Base-by-base conservation (phyloP, 2,113 vertebrate genomes). In the Gasterosteus aculeatus region DNA sequence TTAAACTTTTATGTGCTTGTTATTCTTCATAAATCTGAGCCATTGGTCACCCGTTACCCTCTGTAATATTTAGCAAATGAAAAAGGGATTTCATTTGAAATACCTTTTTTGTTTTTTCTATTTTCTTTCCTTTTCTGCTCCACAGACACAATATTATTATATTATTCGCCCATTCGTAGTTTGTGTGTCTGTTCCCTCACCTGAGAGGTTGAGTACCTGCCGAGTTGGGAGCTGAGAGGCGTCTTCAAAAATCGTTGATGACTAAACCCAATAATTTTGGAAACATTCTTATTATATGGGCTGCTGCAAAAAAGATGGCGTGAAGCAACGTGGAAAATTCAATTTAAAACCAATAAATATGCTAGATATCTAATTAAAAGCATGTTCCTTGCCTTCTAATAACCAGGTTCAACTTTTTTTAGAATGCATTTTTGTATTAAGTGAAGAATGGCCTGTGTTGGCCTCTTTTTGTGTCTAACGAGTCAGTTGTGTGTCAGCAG, bases 391-490 rank as follows among this genome's bases (percentile, higher is more conserved):
- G 11, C 15, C 51, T 53, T 53, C n/a, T 19, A 53, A 11, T 53
- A 53, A 53, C 19, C 49, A 4, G n/a, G 49, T 53, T 53, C 22
- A 26, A 26, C 22, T 1, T 53, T 8, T 53, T n/a, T 53, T 39
- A 47, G 44, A 46, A 15, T 11, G 5, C 46, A 10, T 53, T 53
- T 53, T 6, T 49, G 3, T n/a, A 63, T 54, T 7, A 22, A n/a
- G 15, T 19, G 22, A 8, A 41, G 5, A 47, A 12, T 18, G 44
- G 0, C 2, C 0, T 18, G 8, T 57, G 33, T 26, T 68, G 35
- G 33, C 18, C 61, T 54, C 66, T 60, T 49, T 29, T 35, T 61
- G 58, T 47, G 18, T 4, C 18, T 80, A 10, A 41, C 39, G n/a
- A 53, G 49, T 26, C 35, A 18, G 7, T 41, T 5, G 8, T 42